Evolutionary conservation across 2,888 invertebrate genomes (phyloP), one percentile per base, ranked within the genome.

Genomic region (Rapana venosa): DNA sequence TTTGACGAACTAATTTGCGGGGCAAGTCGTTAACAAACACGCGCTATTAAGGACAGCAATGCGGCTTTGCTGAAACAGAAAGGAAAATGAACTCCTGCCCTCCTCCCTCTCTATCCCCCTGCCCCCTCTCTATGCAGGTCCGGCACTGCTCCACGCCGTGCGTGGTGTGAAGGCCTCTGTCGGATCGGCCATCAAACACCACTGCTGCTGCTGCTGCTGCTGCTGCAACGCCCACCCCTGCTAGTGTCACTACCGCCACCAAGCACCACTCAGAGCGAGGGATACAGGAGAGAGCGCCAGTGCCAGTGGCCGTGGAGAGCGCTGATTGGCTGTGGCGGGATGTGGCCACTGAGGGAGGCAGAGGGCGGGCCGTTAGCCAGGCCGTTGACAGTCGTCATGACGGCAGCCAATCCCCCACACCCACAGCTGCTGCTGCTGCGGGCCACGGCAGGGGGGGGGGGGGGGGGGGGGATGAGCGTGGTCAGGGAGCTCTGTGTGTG

Each of bases 1-100:
- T 86, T 86, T 86, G 86, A 86, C 58, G 86, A 86, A 86, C 86
- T 86, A 86, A 86, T 86, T 86, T 86, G 66, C 47, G 13, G 61
- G 22, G 66, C 61, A 66, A 85, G 58, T 66, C 66, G 86, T 86
- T 66, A 61, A 86, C 86, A 86, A 86, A 86, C 86, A 86, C 86
- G 86, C 66, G 86, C 86, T 86, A 86, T 86, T 86, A 86, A 30
- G 66, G 66, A 86, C 86, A 61, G 32, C 35, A 86, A 13, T 56
- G 85, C 85, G 56, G 47, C 83, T 83, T 56, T 47, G n/a, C 47
- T 56, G 56, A 47, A 13, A 85, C 17, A 85, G 85, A 85, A 85
- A 58, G 56, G 30, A 58, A 85, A 58, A 56, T 56, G 85, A 26
- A 47, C 83, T 26, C 83, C 13, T 8, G 6, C 79, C 17, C 17